phyloP scores from a whole-genome alignment of 2,113 vertebrate genomes.

The Corythoichthys haematopterus region DNA sequence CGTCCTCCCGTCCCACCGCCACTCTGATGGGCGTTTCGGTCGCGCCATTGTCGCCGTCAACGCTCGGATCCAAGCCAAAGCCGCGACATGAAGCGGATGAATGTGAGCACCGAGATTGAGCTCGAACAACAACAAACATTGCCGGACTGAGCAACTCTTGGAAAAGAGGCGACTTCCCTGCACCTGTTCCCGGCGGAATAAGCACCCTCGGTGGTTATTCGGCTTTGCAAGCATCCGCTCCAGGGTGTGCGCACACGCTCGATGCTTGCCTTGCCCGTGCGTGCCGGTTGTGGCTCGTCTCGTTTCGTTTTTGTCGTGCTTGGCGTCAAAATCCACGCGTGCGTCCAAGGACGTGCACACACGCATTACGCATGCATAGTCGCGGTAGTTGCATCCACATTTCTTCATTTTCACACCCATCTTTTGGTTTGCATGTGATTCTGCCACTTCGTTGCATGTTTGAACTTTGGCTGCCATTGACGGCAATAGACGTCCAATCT shows the following conservation, averaged over 20 bases:
- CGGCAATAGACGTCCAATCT: not conserved
- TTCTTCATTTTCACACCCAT: constrained; percentile 44
- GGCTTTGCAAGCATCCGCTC: constrained; percentile 58
- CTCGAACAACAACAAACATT: constrained; percentile 25
- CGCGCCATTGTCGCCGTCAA: constrained; percentile 42
- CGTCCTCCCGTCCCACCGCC: constrained; percentile 42
- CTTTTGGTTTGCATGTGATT: no score
- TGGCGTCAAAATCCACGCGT: constrained; percentile 61
- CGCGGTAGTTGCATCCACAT: constrained; percentile 57
- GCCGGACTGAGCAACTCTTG: constrained; percentile 64
- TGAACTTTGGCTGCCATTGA: not conserved
- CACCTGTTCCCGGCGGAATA: constrained; percentile 50
- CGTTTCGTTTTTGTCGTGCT: constrained; percentile 42
- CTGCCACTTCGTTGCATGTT: not conserved
- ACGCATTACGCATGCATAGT: constrained; percentile 64
- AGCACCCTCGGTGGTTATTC: constrained; percentile 62
- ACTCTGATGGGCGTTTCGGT: constrained; percentile 67
- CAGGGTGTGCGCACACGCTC: constrained; percentile 65
- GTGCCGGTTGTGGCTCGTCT: constrained; percentile 41
- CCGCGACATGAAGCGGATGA: constrained; percentile 73
- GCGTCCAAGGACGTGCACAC: constrained; percentile 58
- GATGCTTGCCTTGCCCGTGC: constrained; percentile 58
- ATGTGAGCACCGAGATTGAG: constrained; percentile 72
- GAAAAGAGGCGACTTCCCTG: constrained; percentile 52
- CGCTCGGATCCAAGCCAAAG: constrained; percentile 63